Evolutionary conservation across 2,797 vertebrate genomes (phyloP), one percentile per base, ranked within the genome.

Genomic region (Chloroceryle inda): DNA sequence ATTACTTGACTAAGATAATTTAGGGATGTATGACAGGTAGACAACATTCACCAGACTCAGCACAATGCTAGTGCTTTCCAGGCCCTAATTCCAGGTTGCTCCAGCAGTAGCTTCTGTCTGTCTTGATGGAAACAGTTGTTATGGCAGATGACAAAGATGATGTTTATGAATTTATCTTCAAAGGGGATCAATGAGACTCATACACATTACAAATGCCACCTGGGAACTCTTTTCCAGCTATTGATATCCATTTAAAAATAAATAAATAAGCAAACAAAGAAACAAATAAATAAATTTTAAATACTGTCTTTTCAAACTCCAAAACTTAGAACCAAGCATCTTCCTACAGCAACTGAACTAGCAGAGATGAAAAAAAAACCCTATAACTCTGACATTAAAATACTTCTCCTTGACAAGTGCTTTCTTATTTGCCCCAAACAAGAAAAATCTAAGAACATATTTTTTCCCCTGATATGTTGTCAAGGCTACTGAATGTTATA

Each of bases 401-500:
- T 26, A 20, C 2, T 62, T 56, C 67, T 71, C 5, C 29, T 87
- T 92, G 29, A 33, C 26, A 68, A 80, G n/a, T 91, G 4, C 14
- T 82, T 66, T 50, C 47, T 73, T 92, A 59, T 58, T 82, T 62
- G 37, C 7, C 29, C 35, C 37, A 83, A 80, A 79, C 42, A 44
- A 68, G 27, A 50, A 88, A 77, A 83, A 49, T 58, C 6, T n/a
- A 56, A 55, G 49, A 81, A 67, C 35, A 37, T 14, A 4, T 4
- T 42, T 64, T 91, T 84, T 69, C 31, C n/a, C 14, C 31, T 72
- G 35, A 29, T 38, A 6, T 6, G 6, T 49, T 33, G 23, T n/a
- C 45, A 62, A 92, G 50, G 33, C 8, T 82, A 29, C 9, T 33
- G 31, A 71, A 67, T 1, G 1, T 53, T 44, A 64, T 0, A 0